Evolutionary conservation across 2,888 invertebrate species (phyloP).

Genomic region (Torymus auratus): DNA sequence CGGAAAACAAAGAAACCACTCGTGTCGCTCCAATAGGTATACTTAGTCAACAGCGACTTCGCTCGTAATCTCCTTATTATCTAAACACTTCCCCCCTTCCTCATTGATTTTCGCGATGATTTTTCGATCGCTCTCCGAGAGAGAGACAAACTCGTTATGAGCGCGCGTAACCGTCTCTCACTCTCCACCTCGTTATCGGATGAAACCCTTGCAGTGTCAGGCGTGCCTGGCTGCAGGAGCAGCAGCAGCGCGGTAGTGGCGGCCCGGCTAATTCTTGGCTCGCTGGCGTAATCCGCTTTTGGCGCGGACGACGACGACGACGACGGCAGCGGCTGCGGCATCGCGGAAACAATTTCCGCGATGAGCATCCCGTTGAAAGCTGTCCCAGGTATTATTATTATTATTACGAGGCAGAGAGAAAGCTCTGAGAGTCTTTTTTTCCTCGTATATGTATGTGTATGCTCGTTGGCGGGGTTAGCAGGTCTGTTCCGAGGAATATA

Average conservation of each 20-base stretch:
- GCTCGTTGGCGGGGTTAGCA: no score
- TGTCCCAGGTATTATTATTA: slow-evolving; percentile 10
- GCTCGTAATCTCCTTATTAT: no score
- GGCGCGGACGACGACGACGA: slow-evolving; percentile 17
- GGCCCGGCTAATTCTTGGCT: slow-evolving; percentile 59
- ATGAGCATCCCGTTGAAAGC: neutral
- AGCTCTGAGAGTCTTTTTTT: no score
- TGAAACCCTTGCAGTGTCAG: slow-evolving; percentile 70
- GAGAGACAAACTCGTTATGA: slow-evolving; percentile 4
- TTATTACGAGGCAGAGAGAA: no score
- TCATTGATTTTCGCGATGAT: neutral
- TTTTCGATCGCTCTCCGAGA: neutral
- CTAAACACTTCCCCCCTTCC: no score
- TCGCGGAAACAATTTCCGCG: slow-evolving; percentile 39
- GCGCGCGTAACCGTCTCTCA: neutral
- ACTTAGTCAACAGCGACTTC: no score
- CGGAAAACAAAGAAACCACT: no score
- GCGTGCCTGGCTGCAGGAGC: slow-evolving; percentile 60
- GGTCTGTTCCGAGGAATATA: no score
- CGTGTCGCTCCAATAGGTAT: no score
- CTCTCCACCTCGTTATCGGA: slow-evolving; percentile 65
- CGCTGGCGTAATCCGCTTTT: slow-evolving; percentile 63
- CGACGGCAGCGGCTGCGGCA: neutral
- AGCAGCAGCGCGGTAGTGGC: neutral
- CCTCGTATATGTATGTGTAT: no score